A percentile compares a stretch with the other conserved stretches of the same genome.
Conservation (phyloP, 2,113 vertebrate species). For the Apteryx mantelli region DNA sequence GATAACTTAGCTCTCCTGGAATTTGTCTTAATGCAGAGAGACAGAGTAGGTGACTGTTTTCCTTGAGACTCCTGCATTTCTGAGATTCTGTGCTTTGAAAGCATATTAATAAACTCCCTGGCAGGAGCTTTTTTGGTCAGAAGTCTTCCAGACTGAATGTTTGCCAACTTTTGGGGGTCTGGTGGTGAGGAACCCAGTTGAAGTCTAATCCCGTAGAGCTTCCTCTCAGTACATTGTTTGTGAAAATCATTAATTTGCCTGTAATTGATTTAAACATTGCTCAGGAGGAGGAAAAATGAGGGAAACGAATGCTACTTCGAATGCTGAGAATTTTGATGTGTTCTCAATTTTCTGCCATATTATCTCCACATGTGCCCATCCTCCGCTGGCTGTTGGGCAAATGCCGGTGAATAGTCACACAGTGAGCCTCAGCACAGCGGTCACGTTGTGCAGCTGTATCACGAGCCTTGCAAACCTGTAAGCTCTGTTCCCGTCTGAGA, state of each 20-base stretch:
- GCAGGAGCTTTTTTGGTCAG: neutral
- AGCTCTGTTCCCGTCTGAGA: neutral
- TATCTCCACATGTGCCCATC: neutral
- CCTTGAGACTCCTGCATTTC: neutral
- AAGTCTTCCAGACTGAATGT: neutral
- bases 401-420: rapidly evolving
- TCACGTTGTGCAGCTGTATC: neutral
- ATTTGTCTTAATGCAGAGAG: neutral
- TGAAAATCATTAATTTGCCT: slow-evolving; percentile 50
- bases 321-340: neutral
- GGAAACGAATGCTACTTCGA: neutral
- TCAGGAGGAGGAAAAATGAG: slow-evolving; percentile 8
- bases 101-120: neutral
- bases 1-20: neutral
- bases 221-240: slow-evolving; percentile 10
- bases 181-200: neutral
- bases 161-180: neutral
- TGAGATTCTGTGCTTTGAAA: neutral
- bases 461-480: neutral
- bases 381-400: neutral
- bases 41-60: neutral
- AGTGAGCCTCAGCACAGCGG: neutral
- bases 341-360: neutral
- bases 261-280: slow-evolving; percentile 38
- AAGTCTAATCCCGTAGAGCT: slow-evolving; percentile 14